Evolutionary conservation across 2,888 invertebrate genomes (phyloP).

Genomic region (Carcina quercana): DNA sequence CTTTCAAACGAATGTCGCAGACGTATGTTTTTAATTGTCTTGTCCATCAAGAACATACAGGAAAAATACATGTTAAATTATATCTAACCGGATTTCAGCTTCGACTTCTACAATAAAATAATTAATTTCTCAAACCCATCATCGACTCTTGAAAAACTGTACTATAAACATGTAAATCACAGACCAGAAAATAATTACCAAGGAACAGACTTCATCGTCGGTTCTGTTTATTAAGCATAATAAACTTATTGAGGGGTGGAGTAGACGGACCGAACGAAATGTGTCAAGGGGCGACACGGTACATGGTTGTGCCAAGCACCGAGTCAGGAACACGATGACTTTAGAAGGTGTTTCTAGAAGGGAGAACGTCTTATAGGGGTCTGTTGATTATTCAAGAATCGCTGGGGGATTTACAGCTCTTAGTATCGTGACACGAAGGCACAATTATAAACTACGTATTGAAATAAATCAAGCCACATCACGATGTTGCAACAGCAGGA

Average conservation of each 20-base stretch:
- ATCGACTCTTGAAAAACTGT: no score
- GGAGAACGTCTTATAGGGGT: background rate
- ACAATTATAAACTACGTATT: background rate
- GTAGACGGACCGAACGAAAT: slow-evolving; percentile 23
- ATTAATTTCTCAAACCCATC: no score
- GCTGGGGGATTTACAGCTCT: background rate
- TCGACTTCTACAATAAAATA: no score
- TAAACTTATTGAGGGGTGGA: slow-evolving; percentile 33
- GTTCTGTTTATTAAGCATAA: no score
- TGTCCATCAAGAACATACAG: no score
- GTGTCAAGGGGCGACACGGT: slow-evolving; percentile 42
- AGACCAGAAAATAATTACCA: slow-evolving; percentile 6
- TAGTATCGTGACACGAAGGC: background rate
- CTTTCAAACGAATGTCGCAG: no score
- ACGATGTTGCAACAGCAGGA: slow-evolving; percentile 9
- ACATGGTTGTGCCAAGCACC: slow-evolving; percentile 47
- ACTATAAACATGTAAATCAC: background rate
- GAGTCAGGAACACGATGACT: slow-evolving; percentile 20
- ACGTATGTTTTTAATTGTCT: no score
- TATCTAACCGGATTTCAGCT: no score
- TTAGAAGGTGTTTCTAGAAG: slow-evolving; percentile 24
- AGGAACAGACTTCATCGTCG: no score
- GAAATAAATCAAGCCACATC: background rate
- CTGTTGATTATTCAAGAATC: background rate
- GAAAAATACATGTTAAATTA: no score